Evolutionary conservation across 2,113 vertebrate genomes (phyloP), one percentile per base, ranked within the genome.

Genomic region (Eulacestoma nigropectus): DNA sequence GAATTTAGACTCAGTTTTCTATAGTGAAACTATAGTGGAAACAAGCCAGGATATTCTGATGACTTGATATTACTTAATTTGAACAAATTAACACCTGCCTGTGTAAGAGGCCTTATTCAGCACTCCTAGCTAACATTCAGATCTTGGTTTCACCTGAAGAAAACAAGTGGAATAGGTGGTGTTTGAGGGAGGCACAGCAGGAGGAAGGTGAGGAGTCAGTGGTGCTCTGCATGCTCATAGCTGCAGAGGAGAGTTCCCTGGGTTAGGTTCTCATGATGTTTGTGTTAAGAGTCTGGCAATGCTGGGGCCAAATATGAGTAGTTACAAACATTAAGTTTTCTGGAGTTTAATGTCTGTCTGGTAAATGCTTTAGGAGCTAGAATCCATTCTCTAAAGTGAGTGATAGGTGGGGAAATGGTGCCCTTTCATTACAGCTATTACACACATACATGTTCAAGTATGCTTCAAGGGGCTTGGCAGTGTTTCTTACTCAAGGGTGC

Each of bases 171-270:
- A 16, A 44, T 7, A 63, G 30, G 20, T 52, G 30, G 4, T 17
- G 12, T 42, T 19, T 32, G 39, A 68, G 62, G 63, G 41, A 74
- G 10, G 16, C 9, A 20, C 11, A 57, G 33, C 30, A 44, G 32
- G 13, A 63, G 44, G 30, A 82, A 76, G 35, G 5, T 0, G 1
- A 57, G n/a, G 39, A 6, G 26, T 30, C 3, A 1, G 2, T 32
- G 10, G 33, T 42, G 49, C 32, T 41, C 21, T 49, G 13, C 10
- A 10, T 9, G 18, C 15, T 85, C 21, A 17, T 37, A 47, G n/a
- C 55, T 74, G 35, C 18, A 22, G 26, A 30, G 14, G 10, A 69
- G 5, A 3, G 3, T 12, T 73, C 37, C 20, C 11, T 9, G 5
- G 5, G 18, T 65, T 30, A 46, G 10, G 11, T 52, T 79, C 14